Base-by-base conservation (phyloP, 2,797 vertebrate species). In the Microchirus variegatus region DNA sequence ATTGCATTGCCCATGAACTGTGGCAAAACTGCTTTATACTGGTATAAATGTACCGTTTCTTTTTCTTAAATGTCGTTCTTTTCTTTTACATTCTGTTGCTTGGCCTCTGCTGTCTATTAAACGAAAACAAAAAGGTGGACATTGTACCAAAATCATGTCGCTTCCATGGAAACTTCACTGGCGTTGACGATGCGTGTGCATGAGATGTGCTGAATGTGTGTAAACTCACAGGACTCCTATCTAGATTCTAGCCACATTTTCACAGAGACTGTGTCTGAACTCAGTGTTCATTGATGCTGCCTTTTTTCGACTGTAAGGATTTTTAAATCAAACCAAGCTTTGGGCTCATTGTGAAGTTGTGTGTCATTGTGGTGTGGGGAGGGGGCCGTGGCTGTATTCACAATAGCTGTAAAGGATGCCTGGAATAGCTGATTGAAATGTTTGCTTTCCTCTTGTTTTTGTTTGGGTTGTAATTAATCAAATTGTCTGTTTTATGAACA, bases 381-480 rank as follows among this genome's bases (percentile, higher is more conserved):
- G n/a, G 14, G 40, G 40, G 51, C 3, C 26, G 51, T 53, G 51
- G 59, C 53, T 69, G 57, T 51, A 54, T 75, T 80, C 55, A 53
- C 22, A 35, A 15, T 74, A 70, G 43, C 75, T 87, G 49, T 85
- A 77, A 80, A 75, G 41, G 59, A 69, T 31, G 54, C 54, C 17
- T 9, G 2, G 35, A 51, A 52, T 61, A 72, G 59, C 74, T 75
- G 69, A 72, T 72, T 73, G 74, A 87, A 79, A 83, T 77, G 67
- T 78, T 73, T 70, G 67, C 72, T 80, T 87, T 78, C 59, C 77
- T 83, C 57, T 71, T 10, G 63, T 73, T 83, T 83, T 80, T 62
- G 52, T 84, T 85, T 87, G 70, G 77, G 74, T 86, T 87, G 73
- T 85, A 79, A 87, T 85, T 59, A 83, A 64, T 87, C 79, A 73